These are phyloP conservation scores for Ardeotis arabs DNA, from an alignment of 2,113 vertebrate genomes.

Conservation along the genomic window DNA sequence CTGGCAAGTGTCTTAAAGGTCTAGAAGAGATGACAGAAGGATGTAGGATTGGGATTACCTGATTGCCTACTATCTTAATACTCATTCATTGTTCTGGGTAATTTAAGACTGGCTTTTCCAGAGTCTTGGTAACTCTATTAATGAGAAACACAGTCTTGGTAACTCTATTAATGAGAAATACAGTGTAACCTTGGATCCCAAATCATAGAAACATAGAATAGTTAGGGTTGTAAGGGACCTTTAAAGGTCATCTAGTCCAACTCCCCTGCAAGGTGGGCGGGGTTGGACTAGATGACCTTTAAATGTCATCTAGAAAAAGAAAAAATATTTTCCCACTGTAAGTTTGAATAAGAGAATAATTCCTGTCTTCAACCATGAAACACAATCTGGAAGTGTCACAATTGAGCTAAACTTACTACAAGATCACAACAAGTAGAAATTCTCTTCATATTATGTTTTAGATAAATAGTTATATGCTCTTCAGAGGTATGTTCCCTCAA, in stretches of 20 bases:
- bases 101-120: background rate
- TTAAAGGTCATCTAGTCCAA: no score
- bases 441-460: background rate
- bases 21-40: background rate
- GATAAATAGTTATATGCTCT: background rate
- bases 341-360: background rate
- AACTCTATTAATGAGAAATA: background rate
- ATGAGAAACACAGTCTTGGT: background rate
- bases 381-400: background rate
- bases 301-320: no score
- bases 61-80: background rate
- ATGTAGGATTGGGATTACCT: background rate
- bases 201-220: no score
- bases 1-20: background rate
- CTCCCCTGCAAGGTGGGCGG: no score
- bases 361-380: background rate
- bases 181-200: background rate
- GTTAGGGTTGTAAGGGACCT: no score
- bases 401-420: background rate
- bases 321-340: background rate
- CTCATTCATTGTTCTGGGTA: background rate
- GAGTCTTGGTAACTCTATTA: background rate
- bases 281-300: no score
- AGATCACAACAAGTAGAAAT: background rate
- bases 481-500: background rate